Percentiles rank a stretch among this genome's conserved stretches.
phyloP scores from a whole-genome alignment of 2,888 invertebrate genomes.

The Dynastes maya region DNA sequence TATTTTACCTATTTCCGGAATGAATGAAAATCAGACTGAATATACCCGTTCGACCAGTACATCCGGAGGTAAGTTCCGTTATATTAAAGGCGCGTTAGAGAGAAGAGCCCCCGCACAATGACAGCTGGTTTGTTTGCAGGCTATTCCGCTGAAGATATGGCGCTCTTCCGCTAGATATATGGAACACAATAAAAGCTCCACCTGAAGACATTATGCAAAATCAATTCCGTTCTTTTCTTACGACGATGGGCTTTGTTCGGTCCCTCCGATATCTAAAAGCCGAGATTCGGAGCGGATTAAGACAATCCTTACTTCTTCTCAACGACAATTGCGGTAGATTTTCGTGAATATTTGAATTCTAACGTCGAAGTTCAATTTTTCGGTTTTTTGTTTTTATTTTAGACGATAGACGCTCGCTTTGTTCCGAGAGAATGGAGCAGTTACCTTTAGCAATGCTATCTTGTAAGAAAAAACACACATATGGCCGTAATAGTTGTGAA shows the following conservation, averaged over 20 bases:
- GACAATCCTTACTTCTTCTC: constrained; percentile 60
- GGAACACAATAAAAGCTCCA: constrained; percentile 71
- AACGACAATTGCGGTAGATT: constrained; percentile 54
- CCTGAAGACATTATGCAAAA: constrained; percentile 73
- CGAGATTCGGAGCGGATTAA: constrained; percentile 68
- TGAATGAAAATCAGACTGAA: constrained; percentile 41
- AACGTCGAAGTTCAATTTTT: constrained; percentile 42
- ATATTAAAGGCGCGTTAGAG: constrained; percentile 68
- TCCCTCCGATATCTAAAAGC: constrained; percentile 64
- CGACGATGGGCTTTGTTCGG: constrained; percentile 66
- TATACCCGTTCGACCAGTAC: constrained; percentile 43
- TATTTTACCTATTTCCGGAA: constrained; percentile 37
- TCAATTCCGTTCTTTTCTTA: constrained; percentile 70
- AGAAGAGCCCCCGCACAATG: constrained; percentile 64
- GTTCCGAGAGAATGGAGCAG: constrained; percentile 6
- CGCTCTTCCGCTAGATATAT: constrained; percentile 68
- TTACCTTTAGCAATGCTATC: background rate
- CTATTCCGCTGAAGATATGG: constrained; percentile 67
- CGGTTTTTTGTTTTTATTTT: constrained; percentile 42
- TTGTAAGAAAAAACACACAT: too few relatives aligned
- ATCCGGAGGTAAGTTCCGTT: constrained; percentile 59
- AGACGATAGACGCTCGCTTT: background rate
- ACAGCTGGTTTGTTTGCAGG: constrained; percentile 70
- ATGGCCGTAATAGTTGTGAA: too few relatives aligned
- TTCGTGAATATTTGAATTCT: constrained; percentile 46